phyloP scores from a whole-genome alignment of 2,888 invertebrate species.

The Trachelus tabidus region DNA sequence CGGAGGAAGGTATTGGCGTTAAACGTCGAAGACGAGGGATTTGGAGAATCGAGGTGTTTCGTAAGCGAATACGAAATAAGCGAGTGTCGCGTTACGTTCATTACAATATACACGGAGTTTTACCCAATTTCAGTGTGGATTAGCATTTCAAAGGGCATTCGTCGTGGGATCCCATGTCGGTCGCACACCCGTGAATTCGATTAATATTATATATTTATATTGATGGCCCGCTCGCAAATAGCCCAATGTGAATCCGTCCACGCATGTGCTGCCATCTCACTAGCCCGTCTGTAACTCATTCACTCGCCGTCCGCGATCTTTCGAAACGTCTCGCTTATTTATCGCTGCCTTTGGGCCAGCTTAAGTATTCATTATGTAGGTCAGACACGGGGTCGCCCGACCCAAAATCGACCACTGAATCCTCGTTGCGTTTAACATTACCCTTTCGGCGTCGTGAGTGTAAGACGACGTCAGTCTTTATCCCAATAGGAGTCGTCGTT shows the following conservation, averaged over 20 bases:
- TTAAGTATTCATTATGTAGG: neutral
- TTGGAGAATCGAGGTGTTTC: neutral
- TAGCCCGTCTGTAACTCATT: neutral
- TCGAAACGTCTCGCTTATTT: neutral
- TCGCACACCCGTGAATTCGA: constrained; percentile 16
- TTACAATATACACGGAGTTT: constrained; percentile 21
- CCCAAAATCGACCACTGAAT: neutral
- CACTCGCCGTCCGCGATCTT: neutral
- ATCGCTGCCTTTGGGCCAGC: constrained; percentile 1
- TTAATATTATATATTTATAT: constrained; percentile 20
- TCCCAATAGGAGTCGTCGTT: neutral
- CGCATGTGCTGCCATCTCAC: neutral
- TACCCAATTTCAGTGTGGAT: constrained; percentile 16
- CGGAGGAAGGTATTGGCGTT: neutral
- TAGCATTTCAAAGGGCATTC: constrained; percentile 22
- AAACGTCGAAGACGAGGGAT: neutral
- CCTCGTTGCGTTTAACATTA: neutral
- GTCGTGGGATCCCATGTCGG: neutral
- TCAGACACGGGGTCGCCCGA: neutral
- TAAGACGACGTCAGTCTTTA: neutral
- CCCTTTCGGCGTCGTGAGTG: neutral
- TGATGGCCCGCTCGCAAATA: neutral
- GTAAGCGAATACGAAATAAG: constrained; percentile 8
- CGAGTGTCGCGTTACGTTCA: constrained; percentile 6
- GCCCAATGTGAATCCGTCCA: neutral